Base-by-base conservation (phyloP, 2,113 vertebrate genomes). In the Phalacrocorax brasilianus region DNA sequence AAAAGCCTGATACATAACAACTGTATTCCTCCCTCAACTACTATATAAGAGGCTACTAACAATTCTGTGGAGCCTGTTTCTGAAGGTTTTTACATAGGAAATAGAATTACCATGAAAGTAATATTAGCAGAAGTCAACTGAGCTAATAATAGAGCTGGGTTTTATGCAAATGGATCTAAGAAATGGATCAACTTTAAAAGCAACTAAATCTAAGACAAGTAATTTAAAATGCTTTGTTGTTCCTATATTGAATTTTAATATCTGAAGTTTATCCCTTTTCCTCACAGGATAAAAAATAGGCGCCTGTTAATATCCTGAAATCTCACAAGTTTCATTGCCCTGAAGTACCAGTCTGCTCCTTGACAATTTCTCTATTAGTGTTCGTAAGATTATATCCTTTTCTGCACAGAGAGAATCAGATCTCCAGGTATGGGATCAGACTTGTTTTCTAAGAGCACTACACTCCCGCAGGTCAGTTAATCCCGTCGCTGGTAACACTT, bases 291-390 rank as follows among this genome's bases (percentile, higher is more conserved):
- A 63, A 73, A 83, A 84, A 91, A 47, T 3, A 47, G 10, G 5
- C 0, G 0, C 2, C 12, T 15, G 7, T 55, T 77, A 74, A 83
- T 33, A 67, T 52, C 35, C 44, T 65, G 52, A 75, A 78, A 78
- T 35, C 21, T 61, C 38, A 38, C 35, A 72, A 42, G 20, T 71
- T 85, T 38, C 32, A 30, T 20, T 77, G 40, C 9, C 63, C 56
- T 50, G 42, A 38, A 86, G 68, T 33, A 45, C 22, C 26, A 77
- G 17, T 14, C 38, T 78, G 32, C 14, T 92, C 38, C 70, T 78
- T 72, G 47, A 40, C 42, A 85, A 65, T 22, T 61, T 72, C n/a
- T 55, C 27, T 53, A 15, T 65, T 44, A 40, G 2, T 3, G 3
- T 20, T 55, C 62, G 10, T 4, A 35, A 26, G 4, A 66, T 70